These are phyloP conservation scores for Candidula unifasciata DNA, from an alignment of 2,888 invertebrate species.

Conservation along the genomic window DNA sequence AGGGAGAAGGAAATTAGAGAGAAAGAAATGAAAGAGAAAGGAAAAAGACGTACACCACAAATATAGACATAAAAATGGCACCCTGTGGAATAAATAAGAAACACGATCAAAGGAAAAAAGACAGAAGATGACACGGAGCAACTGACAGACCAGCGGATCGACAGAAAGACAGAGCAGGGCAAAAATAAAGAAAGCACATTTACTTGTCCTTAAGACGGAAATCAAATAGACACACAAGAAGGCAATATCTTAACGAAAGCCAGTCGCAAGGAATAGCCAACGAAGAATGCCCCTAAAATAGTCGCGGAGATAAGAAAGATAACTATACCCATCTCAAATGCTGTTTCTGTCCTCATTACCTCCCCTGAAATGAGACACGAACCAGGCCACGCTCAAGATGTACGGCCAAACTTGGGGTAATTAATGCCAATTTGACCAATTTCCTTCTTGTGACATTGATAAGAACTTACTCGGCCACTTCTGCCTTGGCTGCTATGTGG, in stretches of 20 bases:
- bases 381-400: constrained; percentile 26
- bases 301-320: constrained; percentile 24
- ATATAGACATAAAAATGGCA: neutral
- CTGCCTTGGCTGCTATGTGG: neutral
- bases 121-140: neutral
- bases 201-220: neutral
- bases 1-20: too few relatives aligned
- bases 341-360: constrained; percentile 42
- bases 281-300: constrained; percentile 1
- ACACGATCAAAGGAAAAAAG: neutral
- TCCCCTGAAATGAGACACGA: constrained; percentile 36
- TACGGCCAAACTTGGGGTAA: constrained; percentile 36
- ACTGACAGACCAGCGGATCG: neutral
- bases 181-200: neutral
- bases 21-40: too few relatives aligned
- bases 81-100: too few relatives aligned
- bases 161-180: neutral
- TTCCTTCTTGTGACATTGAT: constrained; percentile 35
- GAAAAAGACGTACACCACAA: too few relatives aligned
- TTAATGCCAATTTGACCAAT: constrained; percentile 51
- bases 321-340: neutral
- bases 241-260: neutral
- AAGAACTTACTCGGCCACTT: neutral
- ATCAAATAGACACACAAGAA: too few relatives aligned
- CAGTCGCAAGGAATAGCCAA: neutral